Evolutionary conservation across 2,113 vertebrate species (phyloP).

Genomic region (Oreocharis arfaki): DNA sequence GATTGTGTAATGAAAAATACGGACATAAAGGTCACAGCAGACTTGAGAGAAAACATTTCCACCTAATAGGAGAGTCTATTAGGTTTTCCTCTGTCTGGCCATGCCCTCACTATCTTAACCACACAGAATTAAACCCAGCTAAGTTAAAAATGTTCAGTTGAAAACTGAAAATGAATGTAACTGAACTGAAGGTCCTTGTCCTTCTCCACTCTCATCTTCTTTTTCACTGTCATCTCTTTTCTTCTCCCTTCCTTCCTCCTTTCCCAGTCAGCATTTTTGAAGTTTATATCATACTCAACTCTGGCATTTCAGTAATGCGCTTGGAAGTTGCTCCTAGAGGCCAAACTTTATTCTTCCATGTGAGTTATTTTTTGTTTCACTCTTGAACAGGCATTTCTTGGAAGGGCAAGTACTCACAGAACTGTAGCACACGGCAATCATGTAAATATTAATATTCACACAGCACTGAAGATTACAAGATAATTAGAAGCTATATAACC

Average conservation of each 20-base stretch:
- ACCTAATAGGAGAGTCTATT: background rate
- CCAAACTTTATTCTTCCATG: background rate
- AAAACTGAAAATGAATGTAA: background rate
- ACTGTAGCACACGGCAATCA: background rate
- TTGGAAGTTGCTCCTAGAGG: conserved; percentile 8
- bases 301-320: conserved; percentile 13
- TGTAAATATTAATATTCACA: conserved; percentile 66
- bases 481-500: conserved; percentile 11
- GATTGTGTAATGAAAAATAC: background rate
- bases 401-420: conserved; percentile 39
- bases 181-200: background rate
- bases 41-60: background rate
- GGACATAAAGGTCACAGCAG: background rate
- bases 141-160: background rate
- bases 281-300: conserved; percentile 17
- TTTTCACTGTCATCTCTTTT: background rate
- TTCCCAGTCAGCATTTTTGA: background rate
- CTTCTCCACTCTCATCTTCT: background rate
- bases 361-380: conserved; percentile 22
- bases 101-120: background rate
- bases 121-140: background rate
- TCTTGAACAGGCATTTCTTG: conserved; percentile 46
- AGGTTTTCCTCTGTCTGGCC: background rate
- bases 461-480: conserved; percentile 36
- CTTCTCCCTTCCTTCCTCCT: background rate